Base-by-base conservation (phyloP, 2,797 vertebrate species). In the Molossus alvarezi region DNA sequence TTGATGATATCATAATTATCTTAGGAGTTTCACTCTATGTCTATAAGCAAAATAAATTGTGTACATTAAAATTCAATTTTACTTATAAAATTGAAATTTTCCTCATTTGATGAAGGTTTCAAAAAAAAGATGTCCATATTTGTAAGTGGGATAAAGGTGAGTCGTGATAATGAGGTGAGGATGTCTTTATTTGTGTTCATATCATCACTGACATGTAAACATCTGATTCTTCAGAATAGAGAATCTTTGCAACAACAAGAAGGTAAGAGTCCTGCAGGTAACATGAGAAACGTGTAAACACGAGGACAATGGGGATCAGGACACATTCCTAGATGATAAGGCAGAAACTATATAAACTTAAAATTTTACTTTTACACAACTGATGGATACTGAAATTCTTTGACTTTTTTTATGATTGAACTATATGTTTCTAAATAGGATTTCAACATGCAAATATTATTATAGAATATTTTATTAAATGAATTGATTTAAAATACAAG, bases 391-490 rank as follows among this genome's bases (percentile, higher is more conserved):
- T 72, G 15, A n/a, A 96, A 90, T 57, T 5, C 62, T 64, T 29
- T 91, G 9, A 71, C 37, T 84, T 73, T 81, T 84, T 73, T 81
- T 92, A 79, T n/a, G 95, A 55, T 62, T 86, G 8, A 81, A 25
- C 9, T 86, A 51, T 53, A 23, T 41, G 17, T 73, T 96, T 90
- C 83, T 79, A 90, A 89, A 58, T 18, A 88, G 5, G 2, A 90
- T 77, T 93, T 95, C 17, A 88, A 51, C 21, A 65, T 91, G 25
- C 2, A 96, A 90, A 73, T 94, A 64, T 29, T 18, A 93, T 29
- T 65, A 75, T 8, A n/a, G 11, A 88, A 17, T 58, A 27, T 88
- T 53, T 69, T 88, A 55, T 58, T 84, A 71, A 81, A 27, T 86
- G 29, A 65, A 72, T 41, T 73, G 18, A 2, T 79, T 90, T 96